These are phyloP conservation scores for Minunthozetes semirufus DNA, from an alignment of 2,888 invertebrate species.

Conservation along the genomic window DNA sequence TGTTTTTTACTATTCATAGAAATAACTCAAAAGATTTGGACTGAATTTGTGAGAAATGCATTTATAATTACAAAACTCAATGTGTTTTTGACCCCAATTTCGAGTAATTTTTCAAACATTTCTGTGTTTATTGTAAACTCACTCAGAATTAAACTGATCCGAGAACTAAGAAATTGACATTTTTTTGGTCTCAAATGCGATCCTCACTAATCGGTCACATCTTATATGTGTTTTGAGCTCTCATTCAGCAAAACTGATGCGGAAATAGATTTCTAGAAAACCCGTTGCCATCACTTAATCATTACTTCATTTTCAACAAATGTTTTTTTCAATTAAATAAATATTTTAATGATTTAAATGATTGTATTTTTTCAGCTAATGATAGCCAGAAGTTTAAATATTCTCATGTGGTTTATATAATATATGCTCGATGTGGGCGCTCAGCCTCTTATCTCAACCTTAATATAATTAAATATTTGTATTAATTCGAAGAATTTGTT, in stretches of 20 bases:
- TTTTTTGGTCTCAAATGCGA: background rate
- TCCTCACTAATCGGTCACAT: constrained; percentile 16
- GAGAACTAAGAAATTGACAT: constrained; percentile 8
- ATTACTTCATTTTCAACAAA: constrained; percentile 13
- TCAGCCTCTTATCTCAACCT: no score
- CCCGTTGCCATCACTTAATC: background rate
- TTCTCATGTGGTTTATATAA: no score
- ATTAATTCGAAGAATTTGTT: no score
- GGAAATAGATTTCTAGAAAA: constrained; percentile 14
- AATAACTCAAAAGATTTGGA: background rate
- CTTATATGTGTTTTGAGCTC: background rate
- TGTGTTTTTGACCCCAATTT: constrained; percentile 13
- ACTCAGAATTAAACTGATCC: background rate
- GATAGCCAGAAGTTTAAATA: background rate
- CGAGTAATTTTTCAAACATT: background rate
- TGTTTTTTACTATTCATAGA: background rate
- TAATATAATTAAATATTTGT: no score
- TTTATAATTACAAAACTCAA: background rate
- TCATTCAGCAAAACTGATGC: background rate
- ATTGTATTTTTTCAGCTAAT: background rate
- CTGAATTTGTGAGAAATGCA: background rate
- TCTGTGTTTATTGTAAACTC: background rate
- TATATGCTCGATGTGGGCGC: no score
- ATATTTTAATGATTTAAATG: background rate
- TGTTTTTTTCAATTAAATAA: background rate